Conservation (phyloP, 2,888 invertebrate species). For the Zeuzera pyrina region DNA sequence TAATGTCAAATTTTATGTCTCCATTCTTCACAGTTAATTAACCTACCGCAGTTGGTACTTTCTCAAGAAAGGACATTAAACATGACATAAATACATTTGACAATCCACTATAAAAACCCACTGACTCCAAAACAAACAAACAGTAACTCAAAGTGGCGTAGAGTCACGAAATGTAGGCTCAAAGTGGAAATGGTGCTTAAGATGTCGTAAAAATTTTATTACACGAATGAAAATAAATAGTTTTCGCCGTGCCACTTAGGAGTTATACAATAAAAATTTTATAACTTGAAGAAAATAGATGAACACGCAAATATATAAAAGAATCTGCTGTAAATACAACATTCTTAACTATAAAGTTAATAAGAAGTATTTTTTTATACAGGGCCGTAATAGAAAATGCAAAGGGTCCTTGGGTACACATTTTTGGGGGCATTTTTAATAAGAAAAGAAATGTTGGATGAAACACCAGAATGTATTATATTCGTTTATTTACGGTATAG, state of each 20-base stretch:
- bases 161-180: conserved; percentile 24
- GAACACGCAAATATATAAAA: conserved; percentile 2
- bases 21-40: conserved; percentile 18
- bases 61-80: conserved; percentile 28
- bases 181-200: conserved; percentile 57
- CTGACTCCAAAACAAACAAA: conserved; percentile 20
- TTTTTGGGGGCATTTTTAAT: too few relatives aligned
- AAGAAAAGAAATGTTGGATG: too few relatives aligned
- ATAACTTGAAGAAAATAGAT: conserved; percentile 48
- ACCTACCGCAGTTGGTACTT: conserved; percentile 46
- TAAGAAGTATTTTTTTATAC: too few relatives aligned
- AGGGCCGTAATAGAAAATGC: too few relatives aligned
- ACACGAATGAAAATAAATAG: conserved; percentile 62
- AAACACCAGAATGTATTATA: too few relatives aligned
- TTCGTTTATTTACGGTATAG: too few relatives aligned
- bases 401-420: too few relatives aligned
- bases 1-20: conserved; percentile 1
- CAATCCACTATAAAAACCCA: conserved; percentile 21
- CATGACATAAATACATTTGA: conserved; percentile 20
- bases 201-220: conserved; percentile 58
- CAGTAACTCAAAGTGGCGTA: conserved; percentile 15
- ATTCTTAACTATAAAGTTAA: too few relatives aligned
- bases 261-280: conserved; percentile 55
- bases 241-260: conserved; percentile 50
- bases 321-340: too few relatives aligned